Conservation (phyloP, 2,888 invertebrate genomes). For the Hirtodrosophila trivittata region DNA sequence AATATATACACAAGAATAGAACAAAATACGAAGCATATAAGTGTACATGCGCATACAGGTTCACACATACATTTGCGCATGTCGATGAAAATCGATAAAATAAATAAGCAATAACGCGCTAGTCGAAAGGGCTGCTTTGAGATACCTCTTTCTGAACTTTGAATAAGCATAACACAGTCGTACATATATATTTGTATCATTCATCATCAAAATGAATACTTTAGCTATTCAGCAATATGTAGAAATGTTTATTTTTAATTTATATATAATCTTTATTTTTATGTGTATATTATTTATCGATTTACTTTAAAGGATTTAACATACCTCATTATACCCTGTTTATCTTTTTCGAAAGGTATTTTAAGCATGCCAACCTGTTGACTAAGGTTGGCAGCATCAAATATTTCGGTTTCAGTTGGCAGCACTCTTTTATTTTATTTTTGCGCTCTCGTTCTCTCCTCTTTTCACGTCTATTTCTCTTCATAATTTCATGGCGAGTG, state of each 20-base stretch:
- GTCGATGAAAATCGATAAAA: too few relatives aligned
- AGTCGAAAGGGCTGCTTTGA: too few relatives aligned
- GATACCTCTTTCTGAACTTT: too few relatives aligned
- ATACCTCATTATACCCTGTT: background rate
- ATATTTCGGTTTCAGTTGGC: too few relatives aligned
- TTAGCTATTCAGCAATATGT: too few relatives aligned
- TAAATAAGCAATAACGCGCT: too few relatives aligned
- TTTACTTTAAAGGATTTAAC: background rate
- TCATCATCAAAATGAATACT: too few relatives aligned
- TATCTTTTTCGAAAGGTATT: background rate
- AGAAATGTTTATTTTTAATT: too few relatives aligned
- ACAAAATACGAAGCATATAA: slow-evolving; percentile 2
- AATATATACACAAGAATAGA: slow-evolving; percentile 9
- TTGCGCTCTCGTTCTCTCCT: slow-evolving; percentile 41
- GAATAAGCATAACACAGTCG: too few relatives aligned
- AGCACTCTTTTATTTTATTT: slow-evolving; percentile 30
- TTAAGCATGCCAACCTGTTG: slow-evolving; percentile 42
- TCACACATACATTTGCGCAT: background rate
- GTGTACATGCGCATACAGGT: background rate
- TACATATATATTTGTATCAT: too few relatives aligned
- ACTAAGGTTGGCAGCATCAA: slow-evolving; percentile 49
- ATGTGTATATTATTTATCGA: background rate
- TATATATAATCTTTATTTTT: too few relatives aligned
- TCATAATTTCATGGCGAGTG: slow-evolving; percentile 44
- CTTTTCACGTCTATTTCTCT: slow-evolving; percentile 43